Evolutionary conservation across 1,140 invertebrate species (phyloP).

Genomic region (Reticulitermes speratus): DNA sequence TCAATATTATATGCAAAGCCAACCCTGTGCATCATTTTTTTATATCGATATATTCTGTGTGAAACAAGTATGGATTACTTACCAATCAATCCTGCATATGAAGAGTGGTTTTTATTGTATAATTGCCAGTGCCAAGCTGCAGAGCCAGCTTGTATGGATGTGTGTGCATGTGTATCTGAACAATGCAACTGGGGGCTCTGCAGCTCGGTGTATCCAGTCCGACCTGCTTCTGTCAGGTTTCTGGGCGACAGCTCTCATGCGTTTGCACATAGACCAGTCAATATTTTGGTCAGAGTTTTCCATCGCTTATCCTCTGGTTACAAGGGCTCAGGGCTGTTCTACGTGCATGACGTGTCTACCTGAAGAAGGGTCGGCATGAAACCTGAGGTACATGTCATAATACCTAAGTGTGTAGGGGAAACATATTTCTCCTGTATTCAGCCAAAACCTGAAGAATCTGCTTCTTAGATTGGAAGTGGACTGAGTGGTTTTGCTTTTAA

Average conservation of each 20-base stretch:
- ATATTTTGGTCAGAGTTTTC: background rate
- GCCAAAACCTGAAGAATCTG: background rate
- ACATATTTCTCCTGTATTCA: conserved; percentile 20
- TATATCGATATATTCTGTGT: conserved; percentile 18
- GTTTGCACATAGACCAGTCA: conserved; percentile 24
- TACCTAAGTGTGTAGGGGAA: background rate
- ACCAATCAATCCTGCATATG: conserved; percentile 7
- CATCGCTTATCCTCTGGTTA: conserved; percentile 29
- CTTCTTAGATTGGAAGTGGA: background rate
- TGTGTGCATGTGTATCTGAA: background rate
- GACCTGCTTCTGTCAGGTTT: conserved; percentile 8
- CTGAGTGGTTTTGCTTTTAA: conserved; percentile 3
- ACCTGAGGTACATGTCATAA: background rate
- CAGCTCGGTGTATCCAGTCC: background rate
- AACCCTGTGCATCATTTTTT: background rate
- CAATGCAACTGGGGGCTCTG: background rate
- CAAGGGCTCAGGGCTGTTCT: conserved; percentile 43
- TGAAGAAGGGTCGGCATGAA: background rate
- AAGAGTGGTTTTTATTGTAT: background rate
- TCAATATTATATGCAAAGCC: background rate
- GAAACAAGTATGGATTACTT: conserved; percentile 18
- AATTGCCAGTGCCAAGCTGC: background rate
- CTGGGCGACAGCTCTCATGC: background rate
- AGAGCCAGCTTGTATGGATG: background rate
- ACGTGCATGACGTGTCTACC: conserved; percentile 26